These are phyloP conservation scores for Pangasianodon hypophthalmus DNA, from an alignment of 2,113 vertebrate species.

Conservation along the genomic window DNA sequence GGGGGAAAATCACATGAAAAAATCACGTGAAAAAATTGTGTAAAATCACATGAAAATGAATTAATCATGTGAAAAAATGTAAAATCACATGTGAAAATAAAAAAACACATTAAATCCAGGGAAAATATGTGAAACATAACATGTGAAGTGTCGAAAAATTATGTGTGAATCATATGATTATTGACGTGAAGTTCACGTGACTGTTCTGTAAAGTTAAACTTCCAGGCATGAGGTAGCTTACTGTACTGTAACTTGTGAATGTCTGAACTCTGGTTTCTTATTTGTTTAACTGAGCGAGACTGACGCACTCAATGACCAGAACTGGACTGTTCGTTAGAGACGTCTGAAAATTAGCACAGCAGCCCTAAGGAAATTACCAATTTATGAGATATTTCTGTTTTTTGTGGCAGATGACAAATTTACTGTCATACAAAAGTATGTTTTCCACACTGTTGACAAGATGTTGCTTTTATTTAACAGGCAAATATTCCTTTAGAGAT, in stretches of 20 bases:
- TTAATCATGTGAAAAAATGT: too few relatives aligned
- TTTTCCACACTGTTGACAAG: neutral
- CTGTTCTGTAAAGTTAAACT: neutral
- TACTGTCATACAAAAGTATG: neutral
- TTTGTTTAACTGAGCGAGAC: neutral
- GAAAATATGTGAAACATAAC: too few relatives aligned
- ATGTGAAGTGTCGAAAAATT: too few relatives aligned
- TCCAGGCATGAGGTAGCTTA: neutral
- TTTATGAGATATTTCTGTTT: neutral
- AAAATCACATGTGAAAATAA: too few relatives aligned
- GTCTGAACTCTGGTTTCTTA: neutral
- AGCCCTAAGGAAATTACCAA: neutral
- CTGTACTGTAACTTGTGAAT: neutral
- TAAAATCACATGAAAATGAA: neutral
- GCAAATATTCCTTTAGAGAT: neutral
- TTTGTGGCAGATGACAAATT: neutral
- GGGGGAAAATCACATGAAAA: too few relatives aligned
- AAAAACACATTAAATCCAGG: too few relatives aligned
- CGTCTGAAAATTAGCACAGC: neutral
- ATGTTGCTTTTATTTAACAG: neutral
- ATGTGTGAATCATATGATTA: neutral
- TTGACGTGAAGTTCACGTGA: too few relatives aligned
- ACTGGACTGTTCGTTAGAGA: neutral
- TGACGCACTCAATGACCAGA: neutral
- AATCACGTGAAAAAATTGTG: neutral